These are phyloP conservation scores for Euphydryas editha DNA, from an alignment of 2,888 invertebrate genomes.

Conservation along the genomic window DNA sequence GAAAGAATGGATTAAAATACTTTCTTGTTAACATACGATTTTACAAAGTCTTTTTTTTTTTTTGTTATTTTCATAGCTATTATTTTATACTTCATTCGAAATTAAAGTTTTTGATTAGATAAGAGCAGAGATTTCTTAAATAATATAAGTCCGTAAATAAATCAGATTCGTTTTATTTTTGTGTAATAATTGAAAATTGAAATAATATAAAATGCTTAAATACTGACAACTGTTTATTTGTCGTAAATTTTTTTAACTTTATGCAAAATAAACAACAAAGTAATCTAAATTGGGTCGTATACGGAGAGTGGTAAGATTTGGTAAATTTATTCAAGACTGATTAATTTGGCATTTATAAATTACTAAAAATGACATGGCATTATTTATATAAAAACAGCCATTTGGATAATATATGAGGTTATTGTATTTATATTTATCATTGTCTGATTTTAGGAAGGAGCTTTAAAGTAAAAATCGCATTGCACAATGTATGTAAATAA, in stretches of 20 bases:
- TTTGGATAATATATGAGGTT: not conserved
- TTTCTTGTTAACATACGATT: constrained; percentile 15
- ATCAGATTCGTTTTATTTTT: too few species aligned
- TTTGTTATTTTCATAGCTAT: not conserved
- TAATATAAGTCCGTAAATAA: too few species aligned
- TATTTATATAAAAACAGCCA: not conserved
- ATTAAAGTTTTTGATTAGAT: too few species aligned
- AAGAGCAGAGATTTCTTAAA: too few species aligned
- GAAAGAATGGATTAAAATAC: constrained; percentile 19
- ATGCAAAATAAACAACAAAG: not conserved
- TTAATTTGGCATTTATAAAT: constrained; percentile 7
- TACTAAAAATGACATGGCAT: not conserved
- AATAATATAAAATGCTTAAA: too few species aligned
- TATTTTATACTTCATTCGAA: not conserved
- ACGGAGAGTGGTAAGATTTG: not conserved
- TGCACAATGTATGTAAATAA: too few species aligned
- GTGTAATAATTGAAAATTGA: too few species aligned
- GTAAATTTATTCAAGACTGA: not conserved
- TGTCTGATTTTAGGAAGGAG: too few species aligned
- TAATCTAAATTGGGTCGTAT: not conserved
- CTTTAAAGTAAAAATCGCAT: too few species aligned
- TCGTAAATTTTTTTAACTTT: too few species aligned
- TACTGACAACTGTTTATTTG: too few species aligned
- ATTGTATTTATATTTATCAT: not conserved
- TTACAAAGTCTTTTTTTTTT: not conserved